A percentile compares a stretch with the other conserved stretches of the same genome.
phyloP scores from a whole-genome alignment of 2,888 invertebrate genomes.

The Conchocele bisecta region DNA sequence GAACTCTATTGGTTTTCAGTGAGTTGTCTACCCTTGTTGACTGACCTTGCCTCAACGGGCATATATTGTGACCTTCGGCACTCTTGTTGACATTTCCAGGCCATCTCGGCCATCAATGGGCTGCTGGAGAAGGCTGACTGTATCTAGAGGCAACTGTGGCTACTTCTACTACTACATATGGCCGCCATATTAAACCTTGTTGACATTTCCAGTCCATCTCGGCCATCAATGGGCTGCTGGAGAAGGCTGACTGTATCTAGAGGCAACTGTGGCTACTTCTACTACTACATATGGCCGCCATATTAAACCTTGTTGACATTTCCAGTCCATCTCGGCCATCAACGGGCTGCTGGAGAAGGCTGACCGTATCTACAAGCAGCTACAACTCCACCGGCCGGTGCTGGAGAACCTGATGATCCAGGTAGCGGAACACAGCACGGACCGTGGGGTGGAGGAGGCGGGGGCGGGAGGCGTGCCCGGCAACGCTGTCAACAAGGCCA shows the following conservation, averaged over 20 bases:
- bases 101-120: slow-evolving; percentile 94
- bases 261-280: slow-evolving; percentile 93
- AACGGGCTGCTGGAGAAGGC: slow-evolving; percentile 96
- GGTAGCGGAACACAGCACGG: slow-evolving; percentile 90
- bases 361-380: slow-evolving; percentile 95
- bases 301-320: no score
- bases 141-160: slow-evolving; percentile 96
- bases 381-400: slow-evolving; percentile 94
- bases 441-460: slow-evolving; percentile 64
- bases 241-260: slow-evolving; percentile 97
- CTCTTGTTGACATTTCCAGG: no score
- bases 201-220: slow-evolving; percentile 95
- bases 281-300: no score
- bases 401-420: slow-evolving; percentile 92
- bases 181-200: no score
- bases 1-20: no score
- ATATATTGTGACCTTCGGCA: no score
- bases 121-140: slow-evolving; percentile 96
- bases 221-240: slow-evolving; percentile 93
- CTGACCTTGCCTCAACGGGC: no score
- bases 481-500: slow-evolving; percentile 91
- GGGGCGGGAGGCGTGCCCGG: slow-evolving; percentile 62
- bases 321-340: slow-evolving; percentile 93
- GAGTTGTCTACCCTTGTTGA: no score
- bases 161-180: no score